Base-by-base conservation (phyloP, 2,797 vertebrate genomes). In the Pterois miles region DNA sequence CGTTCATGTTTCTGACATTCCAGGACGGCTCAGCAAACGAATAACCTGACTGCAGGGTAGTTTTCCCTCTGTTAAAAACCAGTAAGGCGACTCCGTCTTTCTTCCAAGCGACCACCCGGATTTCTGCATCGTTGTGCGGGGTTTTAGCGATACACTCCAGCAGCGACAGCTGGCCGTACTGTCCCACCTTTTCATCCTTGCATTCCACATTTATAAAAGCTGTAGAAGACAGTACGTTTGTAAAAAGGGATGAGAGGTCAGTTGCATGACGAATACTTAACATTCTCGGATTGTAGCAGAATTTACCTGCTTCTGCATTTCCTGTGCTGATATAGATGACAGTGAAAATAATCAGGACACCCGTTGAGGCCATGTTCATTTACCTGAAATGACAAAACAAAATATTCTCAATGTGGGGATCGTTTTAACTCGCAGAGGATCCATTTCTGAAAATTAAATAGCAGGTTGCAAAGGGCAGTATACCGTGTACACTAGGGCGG, bases 21-120 rank as follows among this genome's bases (percentile, higher is more conserved):
- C 88, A 92, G 5, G 0, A 58, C 0, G 33, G 25, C 0, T 76
- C 64, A 0, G 91, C 88, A 33, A 93, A 83, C 0, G 0, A 1
- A 54, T 76, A 89, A 10, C 86, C 54, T 5, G 8, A 0, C 1
- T 1, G 0, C 0, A 0, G 0, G 0, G 0, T 0, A 0, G 0
- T 1, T 0, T 1, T 0, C 0, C 1, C 14, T 0, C 0, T 0
- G 0, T 18, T 0, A 48, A 40, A 71, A 18, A 8, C 0, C 46
- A 86, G 14, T 1, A 84, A 1, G 0, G 65, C 0, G 0, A 0
- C 0, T 2, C 3, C 52, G 0, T 1, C 3, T 46, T 86, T 92
- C 25, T 3, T 84, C 93, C 93, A 94, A 3, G 0, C 0, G 2
- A 93, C 60, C 0, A 5, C 0, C 0, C 0, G 0, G 38, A 94